phyloP scores from a whole-genome alignment of 2,888 invertebrate species.

The Troides oblongomaculatus region DNA sequence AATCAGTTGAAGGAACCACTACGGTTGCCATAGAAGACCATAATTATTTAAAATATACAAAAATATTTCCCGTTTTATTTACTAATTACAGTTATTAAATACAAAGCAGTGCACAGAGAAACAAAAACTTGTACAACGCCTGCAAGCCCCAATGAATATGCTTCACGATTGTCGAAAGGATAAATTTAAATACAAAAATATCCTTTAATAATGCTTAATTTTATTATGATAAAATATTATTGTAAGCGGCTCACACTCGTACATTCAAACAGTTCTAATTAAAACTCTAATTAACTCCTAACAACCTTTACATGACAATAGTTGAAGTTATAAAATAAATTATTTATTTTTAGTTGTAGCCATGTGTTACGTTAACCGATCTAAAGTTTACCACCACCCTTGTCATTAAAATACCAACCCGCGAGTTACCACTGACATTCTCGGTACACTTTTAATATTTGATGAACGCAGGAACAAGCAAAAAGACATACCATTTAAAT shows the following conservation, averaged over 20 bases:
- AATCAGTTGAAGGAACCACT: conserved; percentile 1
- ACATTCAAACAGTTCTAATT: background rate
- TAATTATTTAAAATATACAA: background rate
- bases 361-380: background rate
- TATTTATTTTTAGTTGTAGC: background rate
- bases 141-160: background rate
- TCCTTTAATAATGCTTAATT: too few relatives aligned
- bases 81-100: background rate
- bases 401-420: background rate
- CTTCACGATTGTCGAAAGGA: background rate
- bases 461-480: too few relatives aligned
- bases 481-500: too few relatives aligned
- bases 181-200: background rate
- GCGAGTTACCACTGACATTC: background rate
- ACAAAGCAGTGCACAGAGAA: background rate
- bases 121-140: background rate
- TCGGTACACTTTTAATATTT: background rate
- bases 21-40: background rate
- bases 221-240: background rate
- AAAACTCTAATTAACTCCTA: background rate
- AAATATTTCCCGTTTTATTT: background rate
- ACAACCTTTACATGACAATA: background rate
- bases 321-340: background rate
- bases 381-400: background rate
- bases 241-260: background rate